Evolutionary conservation across 2,113 vertebrate species (phyloP), one percentile per base, ranked within the genome.

Genomic region (Gallinago jamesoni): DNA sequence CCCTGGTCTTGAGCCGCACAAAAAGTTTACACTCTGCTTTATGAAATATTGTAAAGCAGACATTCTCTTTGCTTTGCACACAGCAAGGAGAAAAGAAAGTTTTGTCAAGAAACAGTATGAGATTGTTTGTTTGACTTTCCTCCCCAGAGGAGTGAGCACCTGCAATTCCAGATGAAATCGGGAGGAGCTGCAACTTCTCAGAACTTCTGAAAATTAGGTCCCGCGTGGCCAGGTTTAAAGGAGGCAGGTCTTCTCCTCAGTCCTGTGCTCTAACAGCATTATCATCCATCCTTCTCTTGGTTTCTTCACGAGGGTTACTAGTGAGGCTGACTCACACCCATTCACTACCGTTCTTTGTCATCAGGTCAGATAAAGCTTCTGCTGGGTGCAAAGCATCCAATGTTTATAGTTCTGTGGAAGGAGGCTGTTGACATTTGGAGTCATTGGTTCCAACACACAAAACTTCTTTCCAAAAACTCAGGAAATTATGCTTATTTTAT

Each of bases 211-310:
- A 57, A 62, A 56, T 52, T 3, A 41, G 28, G 35, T 69, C n/a
- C 15, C 0, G 2, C 1, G 3, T 28, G 41, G 25, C 33, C 31
- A 60, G 63, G 39, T 55, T 80, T 35, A 50, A 19, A 47, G 53
- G 45, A 70, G 50, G 23, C 31, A 33, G 23, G 4, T 68, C 25
- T 62, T 2, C 30, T 64, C 56, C 30, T 53, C 84, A n/a, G 45
- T 30, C 19, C n/a, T 19, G 5, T 43, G 1, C 55, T 45, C 39
- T 15, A 3, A 4, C 31, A 55, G 1, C 2, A 1, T 53, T 60
- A 2, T 14, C 48, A 12, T 56, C 70, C 9, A 0, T 62, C 47
- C 52, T 41, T 4, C 35, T 33, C 86, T 17, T 10, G 45, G 1
- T 27, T 75, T 23, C 75, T 33, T 33, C 22, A 0, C 1, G 22